phyloP scores from a whole-genome alignment of 2,797 vertebrate species.

The Scyliorhinus canicula region DNA sequence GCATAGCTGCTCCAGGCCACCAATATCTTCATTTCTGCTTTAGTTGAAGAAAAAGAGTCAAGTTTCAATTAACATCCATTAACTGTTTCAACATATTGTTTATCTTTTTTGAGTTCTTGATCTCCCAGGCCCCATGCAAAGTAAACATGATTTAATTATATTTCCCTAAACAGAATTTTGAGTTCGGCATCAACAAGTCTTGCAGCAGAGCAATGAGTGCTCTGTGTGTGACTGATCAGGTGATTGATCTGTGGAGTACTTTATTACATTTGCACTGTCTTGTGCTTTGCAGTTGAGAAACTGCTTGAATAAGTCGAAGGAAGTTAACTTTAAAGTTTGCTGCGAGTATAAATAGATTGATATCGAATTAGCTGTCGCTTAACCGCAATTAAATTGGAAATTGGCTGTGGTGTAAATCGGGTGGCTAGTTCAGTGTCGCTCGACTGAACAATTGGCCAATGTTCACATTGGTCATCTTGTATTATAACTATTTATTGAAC shows the following conservation, averaged over 20 bases:
- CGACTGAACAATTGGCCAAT: not conserved
- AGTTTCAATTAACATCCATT: not conserved
- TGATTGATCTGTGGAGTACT: not conserved
- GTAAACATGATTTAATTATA: not conserved
- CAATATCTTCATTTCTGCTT: constrained; percentile 24
- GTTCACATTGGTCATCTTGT: not conserved
- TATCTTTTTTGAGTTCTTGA: not conserved
- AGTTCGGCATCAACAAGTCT: not conserved
- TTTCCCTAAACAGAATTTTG: not conserved
- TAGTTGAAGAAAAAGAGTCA: not conserved
- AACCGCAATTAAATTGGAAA: not conserved
- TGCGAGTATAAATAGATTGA: not conserved
- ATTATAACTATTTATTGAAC: not conserved
- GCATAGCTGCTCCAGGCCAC: not conserved
- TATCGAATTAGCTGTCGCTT: not conserved
- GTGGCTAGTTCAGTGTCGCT: not conserved
- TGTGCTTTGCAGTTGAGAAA: not conserved
- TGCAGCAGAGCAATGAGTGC: not conserved
- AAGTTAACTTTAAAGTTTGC: not conserved
- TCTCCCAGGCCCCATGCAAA: not conserved
- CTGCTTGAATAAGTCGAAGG: not conserved
- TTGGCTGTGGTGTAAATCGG: not conserved
- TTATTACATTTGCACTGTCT: not conserved
- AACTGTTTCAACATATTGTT: not conserved
- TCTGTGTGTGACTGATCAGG: not conserved